Conservation (phyloP, 2,888 invertebrate species). For the Stramonita haemastoma region DNA sequence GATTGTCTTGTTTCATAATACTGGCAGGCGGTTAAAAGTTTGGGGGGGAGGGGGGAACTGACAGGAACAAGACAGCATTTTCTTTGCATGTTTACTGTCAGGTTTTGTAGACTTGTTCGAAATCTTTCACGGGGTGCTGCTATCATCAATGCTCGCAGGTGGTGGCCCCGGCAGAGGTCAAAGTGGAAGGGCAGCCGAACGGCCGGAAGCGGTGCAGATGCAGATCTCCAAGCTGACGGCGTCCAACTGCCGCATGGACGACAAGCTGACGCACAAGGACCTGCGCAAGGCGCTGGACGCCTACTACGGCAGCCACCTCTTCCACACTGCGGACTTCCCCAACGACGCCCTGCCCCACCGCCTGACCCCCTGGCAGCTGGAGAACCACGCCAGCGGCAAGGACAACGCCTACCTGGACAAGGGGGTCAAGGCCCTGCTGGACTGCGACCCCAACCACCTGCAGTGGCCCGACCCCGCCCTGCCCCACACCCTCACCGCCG, state of each 20-base stretch:
- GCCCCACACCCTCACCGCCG: conserved; percentile 52
- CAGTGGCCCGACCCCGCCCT: conserved; percentile 35
- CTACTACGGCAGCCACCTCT: conserved; percentile 86
- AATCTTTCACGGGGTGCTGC: too few relatives aligned
- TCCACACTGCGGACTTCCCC: conserved; percentile 77
- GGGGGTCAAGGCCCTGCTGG: conserved; percentile 40
- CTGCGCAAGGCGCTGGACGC: conserved; percentile 88
- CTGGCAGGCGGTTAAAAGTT: too few relatives aligned
- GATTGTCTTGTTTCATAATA: too few relatives aligned
- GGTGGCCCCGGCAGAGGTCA: conserved; percentile 86
- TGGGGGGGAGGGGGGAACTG: too few relatives aligned
- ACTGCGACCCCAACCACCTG: conserved; percentile 18
- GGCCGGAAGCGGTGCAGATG: conserved; percentile 91
- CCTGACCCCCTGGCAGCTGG: conserved; percentile 60
- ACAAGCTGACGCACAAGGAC: conserved; percentile 82
- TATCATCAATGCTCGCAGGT: conserved; percentile 80
- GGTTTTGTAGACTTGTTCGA: too few relatives aligned
- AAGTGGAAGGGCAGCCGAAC: conserved; percentile 85
- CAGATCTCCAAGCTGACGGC: conserved; percentile 87
- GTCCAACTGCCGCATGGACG: conserved; percentile 84
- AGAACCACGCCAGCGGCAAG: conserved; percentile 58
- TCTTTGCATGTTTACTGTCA: too few relatives aligned
- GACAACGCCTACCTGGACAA: conserved; percentile 69
- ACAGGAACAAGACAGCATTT: too few relatives aligned
- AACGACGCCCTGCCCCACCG: conserved; percentile 51